phyloP scores from a whole-genome alignment of 2,888 invertebrate genomes.

The Drosophila eohydei region DNA sequence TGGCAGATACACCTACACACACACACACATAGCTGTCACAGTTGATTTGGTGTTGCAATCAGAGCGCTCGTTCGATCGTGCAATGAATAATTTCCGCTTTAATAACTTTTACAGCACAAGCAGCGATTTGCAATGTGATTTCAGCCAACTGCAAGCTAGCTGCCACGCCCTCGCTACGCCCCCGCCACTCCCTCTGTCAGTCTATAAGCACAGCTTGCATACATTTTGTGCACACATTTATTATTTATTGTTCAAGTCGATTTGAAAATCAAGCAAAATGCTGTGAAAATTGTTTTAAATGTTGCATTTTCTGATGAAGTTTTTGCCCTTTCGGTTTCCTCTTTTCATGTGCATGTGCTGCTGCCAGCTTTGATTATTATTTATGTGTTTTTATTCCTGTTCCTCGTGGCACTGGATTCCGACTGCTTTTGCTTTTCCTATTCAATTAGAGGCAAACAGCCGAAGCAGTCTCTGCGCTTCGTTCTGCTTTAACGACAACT shows the following conservation, averaged over 20 bases:
- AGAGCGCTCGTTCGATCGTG: constrained; percentile 78
- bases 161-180: neutral
- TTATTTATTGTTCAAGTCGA: constrained; percentile 14
- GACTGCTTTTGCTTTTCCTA: neutral
- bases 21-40: constrained; percentile 10
- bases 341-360: neutral
- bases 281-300: constrained; percentile 29
- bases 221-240: constrained; percentile 12
- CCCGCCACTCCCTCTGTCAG: neutral
- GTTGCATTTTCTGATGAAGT: constrained; percentile 11
- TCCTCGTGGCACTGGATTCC: neutral
- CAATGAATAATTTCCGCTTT: constrained; percentile 82
- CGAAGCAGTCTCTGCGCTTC: neutral
- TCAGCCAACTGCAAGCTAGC: constrained; percentile 25
- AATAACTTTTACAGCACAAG: constrained; percentile 76
- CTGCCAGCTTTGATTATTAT: constrained; percentile 2
- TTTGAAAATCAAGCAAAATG: constrained; percentile 19
- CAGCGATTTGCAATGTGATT: constrained; percentile 72
- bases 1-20: neutral
- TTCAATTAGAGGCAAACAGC: neutral
- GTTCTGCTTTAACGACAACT: neutral
- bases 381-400: neutral
- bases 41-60: constrained; percentile 55
- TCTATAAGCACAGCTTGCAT: constrained; percentile 2
- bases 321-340: neutral